phyloP scores from a whole-genome alignment of 1,140 invertebrate genomes.

The Eriocheir sinensis region DNA sequence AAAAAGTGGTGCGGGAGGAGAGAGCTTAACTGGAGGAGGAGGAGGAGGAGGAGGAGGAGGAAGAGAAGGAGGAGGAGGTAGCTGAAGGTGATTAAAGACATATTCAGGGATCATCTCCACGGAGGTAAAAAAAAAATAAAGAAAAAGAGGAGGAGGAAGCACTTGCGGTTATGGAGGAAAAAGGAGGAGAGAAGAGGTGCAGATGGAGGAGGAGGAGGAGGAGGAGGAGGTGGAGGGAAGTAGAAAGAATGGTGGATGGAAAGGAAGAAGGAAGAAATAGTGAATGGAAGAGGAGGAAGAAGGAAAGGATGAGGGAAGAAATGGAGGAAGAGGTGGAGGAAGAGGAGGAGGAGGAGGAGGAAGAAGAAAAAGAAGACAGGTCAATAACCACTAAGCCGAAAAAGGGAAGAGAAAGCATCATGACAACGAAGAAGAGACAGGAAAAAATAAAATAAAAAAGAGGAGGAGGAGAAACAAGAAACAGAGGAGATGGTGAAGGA shows the following conservation, averaged over 20 bases:
- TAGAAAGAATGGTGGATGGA: background rate
- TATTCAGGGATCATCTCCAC: constrained; percentile 4
- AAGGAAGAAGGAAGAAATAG: too few relatives aligned
- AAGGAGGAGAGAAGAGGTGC: too few relatives aligned
- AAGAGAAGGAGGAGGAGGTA: too few relatives aligned
- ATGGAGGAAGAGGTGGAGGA: background rate
- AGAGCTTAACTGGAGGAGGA: too few relatives aligned
- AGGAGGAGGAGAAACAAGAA: background rate
- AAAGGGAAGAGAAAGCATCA: background rate
- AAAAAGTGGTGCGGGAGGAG: too few relatives aligned
- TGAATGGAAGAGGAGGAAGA: too few relatives aligned
- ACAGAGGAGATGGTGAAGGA: too few relatives aligned
- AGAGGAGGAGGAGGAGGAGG: background rate
- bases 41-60: too few relatives aligned
- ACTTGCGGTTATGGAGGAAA: background rate
- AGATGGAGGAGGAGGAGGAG: background rate
- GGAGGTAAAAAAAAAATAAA: background rate
- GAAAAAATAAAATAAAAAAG: background rate
- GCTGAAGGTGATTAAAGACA: constrained; percentile 5
- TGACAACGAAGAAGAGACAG: background rate
- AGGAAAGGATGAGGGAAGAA: too few relatives aligned
- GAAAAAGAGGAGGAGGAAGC: background rate
- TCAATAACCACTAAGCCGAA: background rate
- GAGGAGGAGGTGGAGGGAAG: background rate
- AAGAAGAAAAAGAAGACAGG: background rate